These are phyloP conservation scores for Xerus rutilus DNA, from an alignment of 2,797 vertebrate genomes.

Conservation along the genomic window DNA sequence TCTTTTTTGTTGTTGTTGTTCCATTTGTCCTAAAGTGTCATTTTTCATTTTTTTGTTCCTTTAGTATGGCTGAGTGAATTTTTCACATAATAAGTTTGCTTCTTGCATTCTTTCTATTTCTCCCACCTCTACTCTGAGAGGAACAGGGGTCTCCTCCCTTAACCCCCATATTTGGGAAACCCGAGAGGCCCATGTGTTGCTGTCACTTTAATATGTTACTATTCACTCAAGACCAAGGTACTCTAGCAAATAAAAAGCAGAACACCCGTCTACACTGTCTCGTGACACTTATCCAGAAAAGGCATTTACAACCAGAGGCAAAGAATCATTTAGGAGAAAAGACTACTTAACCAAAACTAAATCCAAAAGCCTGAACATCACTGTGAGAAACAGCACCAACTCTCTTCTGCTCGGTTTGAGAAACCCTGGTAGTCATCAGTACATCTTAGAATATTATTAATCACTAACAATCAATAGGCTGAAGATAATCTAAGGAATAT, in stretches of 20 bases:
- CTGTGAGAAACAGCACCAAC: background rate
- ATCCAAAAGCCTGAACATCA: background rate
- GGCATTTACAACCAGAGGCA: background rate
- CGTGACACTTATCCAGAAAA: background rate
- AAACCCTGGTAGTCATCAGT: background rate
- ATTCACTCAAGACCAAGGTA: background rate
- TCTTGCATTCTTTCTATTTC: background rate
- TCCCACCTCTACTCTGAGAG: background rate
- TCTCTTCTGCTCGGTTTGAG: background rate
- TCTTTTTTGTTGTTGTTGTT: background rate
- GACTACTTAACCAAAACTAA: background rate
- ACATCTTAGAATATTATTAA: background rate
- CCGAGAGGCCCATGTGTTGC: background rate
- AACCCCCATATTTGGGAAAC: background rate
- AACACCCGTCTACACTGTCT: too few species aligned
- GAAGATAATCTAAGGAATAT: background rate
- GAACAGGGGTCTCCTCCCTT: background rate
- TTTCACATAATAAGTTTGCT: background rate
- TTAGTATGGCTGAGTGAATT: background rate
- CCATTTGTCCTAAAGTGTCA: background rate
- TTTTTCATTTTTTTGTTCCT: background rate
- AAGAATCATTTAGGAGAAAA: background rate
- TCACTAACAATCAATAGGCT: background rate
- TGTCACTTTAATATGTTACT: background rate
- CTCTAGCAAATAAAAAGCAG: background rate